Evolutionary conservation across 2,888 invertebrate species (phyloP).

Genomic region (Oasisia sp.): DNA sequence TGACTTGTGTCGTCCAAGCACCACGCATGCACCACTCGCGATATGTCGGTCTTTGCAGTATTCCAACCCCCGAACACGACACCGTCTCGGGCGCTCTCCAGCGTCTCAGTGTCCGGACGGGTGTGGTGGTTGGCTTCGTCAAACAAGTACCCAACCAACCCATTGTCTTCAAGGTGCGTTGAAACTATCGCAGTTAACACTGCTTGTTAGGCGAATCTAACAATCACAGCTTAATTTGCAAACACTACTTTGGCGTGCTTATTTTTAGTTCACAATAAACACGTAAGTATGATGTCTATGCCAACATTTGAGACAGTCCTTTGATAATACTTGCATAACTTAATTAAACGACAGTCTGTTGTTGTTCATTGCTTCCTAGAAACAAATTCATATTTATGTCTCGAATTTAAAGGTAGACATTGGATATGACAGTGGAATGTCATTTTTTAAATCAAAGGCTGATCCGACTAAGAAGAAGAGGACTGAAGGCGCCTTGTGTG

Average conservation of each 20-base stretch:
- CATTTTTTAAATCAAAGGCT: not conserved
- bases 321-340: not conserved
- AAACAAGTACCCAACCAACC: not conserved
- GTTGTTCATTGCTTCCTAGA: not conserved
- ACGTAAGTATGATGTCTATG: too few species aligned
- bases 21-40: too few species aligned
- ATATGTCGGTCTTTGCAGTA: not conserved
- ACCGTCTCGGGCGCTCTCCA: not conserved
- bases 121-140: not conserved
- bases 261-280: too few species aligned
- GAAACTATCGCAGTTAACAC: not conserved
- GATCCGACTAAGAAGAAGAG: not conserved
- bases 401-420: not conserved
- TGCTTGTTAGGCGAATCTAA: not conserved
- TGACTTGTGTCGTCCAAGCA: too few species aligned
- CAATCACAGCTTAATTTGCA: too few species aligned
- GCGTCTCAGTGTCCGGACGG: not conserved
- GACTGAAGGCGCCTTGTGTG: not conserved
- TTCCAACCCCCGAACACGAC: not conserved
- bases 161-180: not conserved
- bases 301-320: not conserved
- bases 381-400: not conserved
- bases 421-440: not conserved
- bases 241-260: too few species aligned
- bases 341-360: not conserved